Percentiles rank a stretch among this genome's conserved stretches.
Evolutionary conservation across 2,797 vertebrate species (phyloP).

Genomic region (Gymnothorax reevesii): DNA sequence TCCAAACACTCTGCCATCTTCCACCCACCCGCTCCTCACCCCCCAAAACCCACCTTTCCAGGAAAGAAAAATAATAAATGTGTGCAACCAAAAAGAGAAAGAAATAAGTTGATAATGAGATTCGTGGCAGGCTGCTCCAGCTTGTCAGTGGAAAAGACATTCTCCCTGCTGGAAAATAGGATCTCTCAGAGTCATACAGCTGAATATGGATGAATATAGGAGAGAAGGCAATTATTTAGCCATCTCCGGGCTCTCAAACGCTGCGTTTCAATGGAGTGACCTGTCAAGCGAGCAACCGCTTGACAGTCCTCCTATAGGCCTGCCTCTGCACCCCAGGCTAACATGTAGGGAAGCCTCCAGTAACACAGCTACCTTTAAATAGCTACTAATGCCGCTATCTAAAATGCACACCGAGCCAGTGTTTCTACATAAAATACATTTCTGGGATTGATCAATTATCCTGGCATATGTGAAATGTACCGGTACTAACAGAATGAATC

Average conservation of each 20-base stretch:
- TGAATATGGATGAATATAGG: slow-evolving; percentile 29
- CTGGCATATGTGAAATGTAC: neutral
- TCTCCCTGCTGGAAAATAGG: slow-evolving; percentile 12
- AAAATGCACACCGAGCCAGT: neutral
- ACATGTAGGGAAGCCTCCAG: slow-evolving; percentile 8
- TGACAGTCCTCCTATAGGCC: slow-evolving; percentile 3
- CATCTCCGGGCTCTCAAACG: slow-evolving; percentile 10
- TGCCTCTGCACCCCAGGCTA: slow-evolving; percentile 11
- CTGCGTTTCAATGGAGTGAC: neutral
- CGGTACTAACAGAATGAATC: neutral
- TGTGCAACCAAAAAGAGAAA: neutral
- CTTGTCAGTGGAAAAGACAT: neutral
- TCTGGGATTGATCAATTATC: neutral
- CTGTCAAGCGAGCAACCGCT: slow-evolving; percentile 12
- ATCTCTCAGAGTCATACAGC: slow-evolving; percentile 13
- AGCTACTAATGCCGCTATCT: neutral
- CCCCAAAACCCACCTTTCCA: neutral
- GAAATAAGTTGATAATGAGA: slow-evolving; percentile 14
- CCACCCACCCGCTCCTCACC: too few relatives aligned
- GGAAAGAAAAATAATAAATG: slow-evolving; percentile 9
- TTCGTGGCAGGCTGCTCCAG: slow-evolving; percentile 1
- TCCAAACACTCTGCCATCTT: neutral
- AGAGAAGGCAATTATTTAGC: slow-evolving; percentile 24
- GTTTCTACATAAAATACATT: neutral
- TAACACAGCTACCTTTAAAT: neutral